phyloP scores from a whole-genome alignment of 2,888 invertebrate genomes.

The Parnassius apollo region DNA sequence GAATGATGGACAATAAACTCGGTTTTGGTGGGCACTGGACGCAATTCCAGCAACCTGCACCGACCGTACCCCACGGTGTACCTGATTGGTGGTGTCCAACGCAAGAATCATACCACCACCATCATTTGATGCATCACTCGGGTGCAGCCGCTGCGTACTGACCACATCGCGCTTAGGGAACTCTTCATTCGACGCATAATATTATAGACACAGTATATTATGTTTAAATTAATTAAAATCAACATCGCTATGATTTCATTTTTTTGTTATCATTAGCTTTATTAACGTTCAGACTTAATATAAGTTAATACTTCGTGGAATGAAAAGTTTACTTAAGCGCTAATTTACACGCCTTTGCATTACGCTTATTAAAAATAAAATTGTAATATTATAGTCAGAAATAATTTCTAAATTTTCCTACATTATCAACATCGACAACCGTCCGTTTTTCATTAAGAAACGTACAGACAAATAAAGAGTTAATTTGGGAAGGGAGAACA shows the following conservation, averaged over 20 bases:
- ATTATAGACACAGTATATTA: constrained; percentile 24
- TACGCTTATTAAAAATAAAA: constrained; percentile 66
- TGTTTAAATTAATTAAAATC: not conserved
- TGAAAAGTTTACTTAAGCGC: constrained; percentile 78
- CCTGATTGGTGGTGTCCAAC: constrained; percentile 78
- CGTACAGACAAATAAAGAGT: constrained; percentile 49
- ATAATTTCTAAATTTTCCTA: constrained; percentile 44
- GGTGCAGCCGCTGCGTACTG: constrained; percentile 90
- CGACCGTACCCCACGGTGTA: constrained; percentile 81
- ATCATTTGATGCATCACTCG: constrained; percentile 83
- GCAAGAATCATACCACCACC: constrained; percentile 80
- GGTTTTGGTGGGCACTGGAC: constrained; percentile 88
- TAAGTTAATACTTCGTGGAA: constrained; percentile 52
- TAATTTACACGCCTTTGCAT: constrained; percentile 45
- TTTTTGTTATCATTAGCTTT: constrained; percentile 5
- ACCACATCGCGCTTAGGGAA: constrained; percentile 81
- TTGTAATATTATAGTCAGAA: constrained; percentile 54
- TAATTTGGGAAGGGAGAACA: constrained; percentile 42
- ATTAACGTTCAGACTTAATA: not conserved
- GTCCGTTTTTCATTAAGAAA: constrained; percentile 55
- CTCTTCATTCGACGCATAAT: constrained; percentile 68
- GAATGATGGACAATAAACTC: constrained; percentile 76
- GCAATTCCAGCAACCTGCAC: constrained; percentile 84
- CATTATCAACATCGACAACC: constrained; percentile 54
- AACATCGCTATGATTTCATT: constrained; percentile 18